Evolutionary conservation across 2,888 invertebrate species (phyloP).

Genomic region (Latrodectus hesperus): DNA sequence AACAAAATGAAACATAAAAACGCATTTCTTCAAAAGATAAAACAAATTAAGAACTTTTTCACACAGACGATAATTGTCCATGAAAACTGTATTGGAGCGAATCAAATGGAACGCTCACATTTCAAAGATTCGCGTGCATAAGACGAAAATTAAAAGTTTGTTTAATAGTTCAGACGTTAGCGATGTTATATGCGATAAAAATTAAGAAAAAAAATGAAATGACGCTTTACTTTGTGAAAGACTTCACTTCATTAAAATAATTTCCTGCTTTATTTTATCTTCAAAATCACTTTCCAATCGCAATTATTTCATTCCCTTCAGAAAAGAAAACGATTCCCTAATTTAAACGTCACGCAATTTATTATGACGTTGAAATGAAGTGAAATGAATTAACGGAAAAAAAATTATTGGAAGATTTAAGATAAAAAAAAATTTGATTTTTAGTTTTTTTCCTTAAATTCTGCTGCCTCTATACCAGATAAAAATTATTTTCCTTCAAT

Average conservation of each 20-base stretch:
- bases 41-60: not conserved
- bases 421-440: not conserved
- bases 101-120: conserved; percentile 40
- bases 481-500: not conserved
- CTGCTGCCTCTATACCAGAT: not conserved
- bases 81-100: conserved; percentile 34
- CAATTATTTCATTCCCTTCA: not conserved
- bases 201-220: too few species aligned
- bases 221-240: too few species aligned
- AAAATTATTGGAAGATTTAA: not conserved
- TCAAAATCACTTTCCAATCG: not conserved
- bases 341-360: conserved; percentile 26
- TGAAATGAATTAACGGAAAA: conserved; percentile 1
- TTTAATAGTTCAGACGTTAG: not conserved
- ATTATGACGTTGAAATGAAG: not conserved
- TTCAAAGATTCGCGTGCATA: conserved; percentile 33
- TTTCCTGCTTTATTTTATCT: not conserved
- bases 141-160: conserved; percentile 9
- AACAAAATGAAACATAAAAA: conserved; percentile 4
- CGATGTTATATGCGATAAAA: conserved; percentile 18
- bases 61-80: conserved; percentile 29
- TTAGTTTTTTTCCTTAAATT: not conserved
- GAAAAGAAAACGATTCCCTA: not conserved
- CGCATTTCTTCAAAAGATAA: conserved; percentile 6
- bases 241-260: not conserved